Evolutionary conservation across 1,140 invertebrate species (phyloP).

Genomic region (Coelopa frigida): DNA sequence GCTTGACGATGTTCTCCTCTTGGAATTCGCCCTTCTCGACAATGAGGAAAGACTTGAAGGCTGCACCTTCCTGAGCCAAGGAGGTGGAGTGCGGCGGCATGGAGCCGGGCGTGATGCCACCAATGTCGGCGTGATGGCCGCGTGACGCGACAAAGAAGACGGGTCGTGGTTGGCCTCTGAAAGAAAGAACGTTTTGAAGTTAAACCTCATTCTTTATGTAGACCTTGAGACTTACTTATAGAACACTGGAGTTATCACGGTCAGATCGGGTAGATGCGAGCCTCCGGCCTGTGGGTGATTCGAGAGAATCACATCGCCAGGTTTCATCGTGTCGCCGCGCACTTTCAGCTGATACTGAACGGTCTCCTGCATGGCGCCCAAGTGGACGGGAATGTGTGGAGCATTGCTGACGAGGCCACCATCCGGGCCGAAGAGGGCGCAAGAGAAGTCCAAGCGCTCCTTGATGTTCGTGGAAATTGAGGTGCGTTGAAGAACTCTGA

Average conservation of each 20-base stretch:
- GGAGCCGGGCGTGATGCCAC: slow-evolving; percentile 94
- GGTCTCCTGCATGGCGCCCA: slow-evolving; percentile 94
- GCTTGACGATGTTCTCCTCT: slow-evolving; percentile 67
- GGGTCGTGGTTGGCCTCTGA: slow-evolving; percentile 48
- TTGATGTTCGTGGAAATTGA: slow-evolving; percentile 99
- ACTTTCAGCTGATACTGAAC: slow-evolving; percentile 82
- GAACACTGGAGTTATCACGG: slow-evolving; percentile 97
- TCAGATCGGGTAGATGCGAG: slow-evolving; percentile 96
- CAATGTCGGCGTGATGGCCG: slow-evolving; percentile 99
- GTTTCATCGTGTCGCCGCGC: slow-evolving; percentile 61
- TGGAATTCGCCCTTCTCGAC: slow-evolving; percentile 71
- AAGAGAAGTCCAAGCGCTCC: slow-evolving; percentile 97
- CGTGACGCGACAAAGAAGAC: slow-evolving; percentile 98
- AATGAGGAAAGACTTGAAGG: slow-evolving; percentile 90
- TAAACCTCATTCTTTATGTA: background rate
- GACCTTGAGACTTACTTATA: slow-evolving; percentile 55
- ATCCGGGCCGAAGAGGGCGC: slow-evolving; percentile 95
- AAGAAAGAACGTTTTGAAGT: slow-evolving; percentile 37
- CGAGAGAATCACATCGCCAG: slow-evolving; percentile 88
- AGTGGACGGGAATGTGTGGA: slow-evolving; percentile 96
- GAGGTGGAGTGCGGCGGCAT: slow-evolving; percentile 96
- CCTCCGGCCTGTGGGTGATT: slow-evolving; percentile 98
- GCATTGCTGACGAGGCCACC: slow-evolving; percentile 97
- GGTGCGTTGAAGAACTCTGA: slow-evolving; percentile 84
- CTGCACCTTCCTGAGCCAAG: slow-evolving; percentile 85